phyloP scores from a whole-genome alignment of 1,140 invertebrate species.

The Zaprionus capensis region DNA sequence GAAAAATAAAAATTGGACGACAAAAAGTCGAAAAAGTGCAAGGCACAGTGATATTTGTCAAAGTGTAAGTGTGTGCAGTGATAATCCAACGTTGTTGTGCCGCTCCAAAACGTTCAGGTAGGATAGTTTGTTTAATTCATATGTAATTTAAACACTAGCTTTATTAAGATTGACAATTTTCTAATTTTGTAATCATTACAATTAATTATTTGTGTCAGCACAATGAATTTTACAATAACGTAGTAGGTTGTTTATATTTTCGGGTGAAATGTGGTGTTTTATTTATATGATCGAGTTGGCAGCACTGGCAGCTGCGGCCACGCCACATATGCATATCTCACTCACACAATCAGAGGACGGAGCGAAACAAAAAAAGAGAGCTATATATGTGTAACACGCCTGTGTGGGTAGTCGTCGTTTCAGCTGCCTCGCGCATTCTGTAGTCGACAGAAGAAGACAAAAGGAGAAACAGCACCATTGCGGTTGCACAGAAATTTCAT shows the following conservation, averaged over 20 bases:
- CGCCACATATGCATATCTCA: conserved; percentile 74
- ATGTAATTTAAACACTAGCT: neutral
- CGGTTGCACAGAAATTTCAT: conserved; percentile 65
- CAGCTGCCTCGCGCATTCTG: conserved; percentile 56
- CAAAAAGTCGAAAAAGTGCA: conserved; percentile 11
- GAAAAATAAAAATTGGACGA: neutral
- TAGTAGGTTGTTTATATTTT: conserved; percentile 12
- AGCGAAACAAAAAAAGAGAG: conserved; percentile 49
- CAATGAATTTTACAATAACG: neutral
- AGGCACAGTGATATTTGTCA: conserved; percentile 20
- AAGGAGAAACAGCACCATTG: conserved; percentile 67
- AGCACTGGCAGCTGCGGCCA: conserved; percentile 29
- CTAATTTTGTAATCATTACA: neutral
- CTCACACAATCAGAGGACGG: conserved; percentile 57
- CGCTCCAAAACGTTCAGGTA: conserved; percentile 12
- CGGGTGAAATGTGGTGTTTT: conserved; percentile 35
- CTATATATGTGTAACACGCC: conserved; percentile 34
- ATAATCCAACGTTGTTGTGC: neutral
- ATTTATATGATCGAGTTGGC: conserved; percentile 44
- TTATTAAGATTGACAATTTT: neutral
- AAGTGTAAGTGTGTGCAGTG: conserved; percentile 13
- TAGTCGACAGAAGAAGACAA: conserved; percentile 79
- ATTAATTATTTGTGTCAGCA: neutral
- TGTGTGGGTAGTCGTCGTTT: conserved; percentile 52
- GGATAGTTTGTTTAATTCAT: neutral